Percentiles rank a stretch among this genome's conserved stretches.
Conservation (phyloP, 2,888 invertebrate genomes). For the Desoria tigrina region DNA sequence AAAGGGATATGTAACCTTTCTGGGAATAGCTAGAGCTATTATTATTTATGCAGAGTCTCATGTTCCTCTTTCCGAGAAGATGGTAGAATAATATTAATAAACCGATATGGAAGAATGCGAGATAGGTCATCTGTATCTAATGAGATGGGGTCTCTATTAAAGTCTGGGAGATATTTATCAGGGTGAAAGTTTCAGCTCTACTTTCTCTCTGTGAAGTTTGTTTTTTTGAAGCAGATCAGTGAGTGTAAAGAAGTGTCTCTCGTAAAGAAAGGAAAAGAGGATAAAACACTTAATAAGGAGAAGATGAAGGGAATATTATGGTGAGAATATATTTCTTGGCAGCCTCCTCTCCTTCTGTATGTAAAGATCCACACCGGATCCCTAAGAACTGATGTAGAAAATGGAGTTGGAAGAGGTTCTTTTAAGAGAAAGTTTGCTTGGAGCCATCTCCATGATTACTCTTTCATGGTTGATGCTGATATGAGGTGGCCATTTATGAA, state of each 20-base stretch:
- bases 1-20: too few relatives aligned
- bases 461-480: conserved; percentile 11
- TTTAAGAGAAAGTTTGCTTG: conserved; percentile 1
- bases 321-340: neutral
- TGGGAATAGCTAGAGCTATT: too few relatives aligned
- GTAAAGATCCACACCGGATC: neutral
- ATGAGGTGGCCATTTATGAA: conserved; percentile 4
- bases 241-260: conserved; percentile 1
- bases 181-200: neutral
- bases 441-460: conserved; percentile 1
- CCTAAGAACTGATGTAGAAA: too few relatives aligned
- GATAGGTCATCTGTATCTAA: conserved; percentile 15
- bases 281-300: conserved; percentile 15
- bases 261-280: neutral
- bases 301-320: conserved; percentile 6
- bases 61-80: too few relatives aligned
- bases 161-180: neutral
- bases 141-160: neutral
- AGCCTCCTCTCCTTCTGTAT: neutral
- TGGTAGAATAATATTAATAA: too few relatives aligned
- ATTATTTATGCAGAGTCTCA: too few relatives aligned
- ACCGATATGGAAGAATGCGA: neutral
- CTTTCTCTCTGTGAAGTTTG: neutral
- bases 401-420: too few relatives aligned
- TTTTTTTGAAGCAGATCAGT: neutral